Conservation (phyloP, 2,797 vertebrate genomes). For the Schizopygopsis malacanthus region DNA sequence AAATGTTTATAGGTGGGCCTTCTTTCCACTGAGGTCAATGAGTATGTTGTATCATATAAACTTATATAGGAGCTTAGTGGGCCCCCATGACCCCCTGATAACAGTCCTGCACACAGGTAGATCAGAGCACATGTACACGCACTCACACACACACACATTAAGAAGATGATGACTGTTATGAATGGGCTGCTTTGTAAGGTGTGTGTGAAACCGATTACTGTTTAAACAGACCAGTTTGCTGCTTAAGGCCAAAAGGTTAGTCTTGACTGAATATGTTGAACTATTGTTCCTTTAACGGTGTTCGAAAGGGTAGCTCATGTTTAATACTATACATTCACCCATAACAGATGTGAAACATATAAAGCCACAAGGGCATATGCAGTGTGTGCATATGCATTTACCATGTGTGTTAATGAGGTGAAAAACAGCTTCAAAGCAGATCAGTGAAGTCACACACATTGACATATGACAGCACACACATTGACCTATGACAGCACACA, state of each 20-base stretch:
- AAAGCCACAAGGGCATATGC: neutral
- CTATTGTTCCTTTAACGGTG: neutral
- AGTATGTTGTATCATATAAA: neutral
- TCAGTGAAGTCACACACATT: conserved; percentile 16
- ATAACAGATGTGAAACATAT: conserved; percentile 7
- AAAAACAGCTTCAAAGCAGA: conserved; percentile 30
- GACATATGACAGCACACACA: conserved; percentile 11
- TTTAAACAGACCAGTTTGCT: conserved; percentile 36
- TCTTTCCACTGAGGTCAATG: neutral
- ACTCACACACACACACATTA: conserved; percentile 21
- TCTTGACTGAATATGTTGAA: conserved; percentile 2
- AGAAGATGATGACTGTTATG: conserved; percentile 11
- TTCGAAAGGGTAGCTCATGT: neutral
- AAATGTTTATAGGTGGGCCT: conserved; percentile 6
- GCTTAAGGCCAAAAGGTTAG: conserved; percentile 30
- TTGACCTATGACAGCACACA: conserved; percentile 6
- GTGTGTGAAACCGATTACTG: conserved; percentile 30
- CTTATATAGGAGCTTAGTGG: neutral
- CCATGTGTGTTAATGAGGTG: conserved; percentile 41
- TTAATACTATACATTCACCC: conserved; percentile 1
- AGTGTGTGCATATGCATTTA: conserved; percentile 11
- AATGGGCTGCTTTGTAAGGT: conserved; percentile 37
- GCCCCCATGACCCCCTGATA: neutral
- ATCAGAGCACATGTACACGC: conserved; percentile 1
- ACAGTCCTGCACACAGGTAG: conserved; percentile 3